Evolutionary conservation across 2,113 vertebrate genomes (phyloP).

Genomic region (Ceratotherium simum): DNA sequence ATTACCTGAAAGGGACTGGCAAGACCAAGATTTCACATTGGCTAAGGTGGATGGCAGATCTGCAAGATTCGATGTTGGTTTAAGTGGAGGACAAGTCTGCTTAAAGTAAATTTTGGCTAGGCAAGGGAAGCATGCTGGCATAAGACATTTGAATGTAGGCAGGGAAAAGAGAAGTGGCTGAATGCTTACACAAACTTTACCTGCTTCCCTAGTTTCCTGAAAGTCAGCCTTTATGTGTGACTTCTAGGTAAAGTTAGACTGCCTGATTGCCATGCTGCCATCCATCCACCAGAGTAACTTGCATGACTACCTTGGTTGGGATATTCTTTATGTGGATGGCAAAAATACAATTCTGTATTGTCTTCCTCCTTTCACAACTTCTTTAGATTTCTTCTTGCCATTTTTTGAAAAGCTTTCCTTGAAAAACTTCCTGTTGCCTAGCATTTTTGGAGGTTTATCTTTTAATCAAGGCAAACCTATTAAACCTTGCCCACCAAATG

Average conservation of each 20-base stretch:
- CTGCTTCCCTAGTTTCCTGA: not conserved
- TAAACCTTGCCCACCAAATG: not conserved
- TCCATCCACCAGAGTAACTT: not conserved
- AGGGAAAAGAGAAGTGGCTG: not conserved
- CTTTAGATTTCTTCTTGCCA: not conserved
- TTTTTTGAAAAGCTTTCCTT: constrained; percentile 25
- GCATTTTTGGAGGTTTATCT: not conserved
- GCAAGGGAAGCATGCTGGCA: not conserved
- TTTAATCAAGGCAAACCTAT: not conserved
- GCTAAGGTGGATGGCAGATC: not conserved
- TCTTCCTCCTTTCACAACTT: not conserved
- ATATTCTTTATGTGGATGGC: not conserved
- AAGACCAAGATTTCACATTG: constrained; percentile 17
- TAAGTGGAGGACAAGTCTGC: not conserved
- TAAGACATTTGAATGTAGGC: not conserved
- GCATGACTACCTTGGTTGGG: not conserved
- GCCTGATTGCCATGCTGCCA: not conserved
- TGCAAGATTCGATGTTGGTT: not conserved
- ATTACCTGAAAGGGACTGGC: not conserved
- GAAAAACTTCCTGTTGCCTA: not conserved
- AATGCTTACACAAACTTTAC: not conserved
- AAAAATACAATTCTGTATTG: not conserved
- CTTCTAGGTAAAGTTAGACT: not conserved
- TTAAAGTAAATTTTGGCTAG: not conserved
- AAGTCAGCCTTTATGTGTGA: not conserved